Evolutionary conservation across 2,888 invertebrate species (phyloP).

Genomic region (Elmis aenea): DNA sequence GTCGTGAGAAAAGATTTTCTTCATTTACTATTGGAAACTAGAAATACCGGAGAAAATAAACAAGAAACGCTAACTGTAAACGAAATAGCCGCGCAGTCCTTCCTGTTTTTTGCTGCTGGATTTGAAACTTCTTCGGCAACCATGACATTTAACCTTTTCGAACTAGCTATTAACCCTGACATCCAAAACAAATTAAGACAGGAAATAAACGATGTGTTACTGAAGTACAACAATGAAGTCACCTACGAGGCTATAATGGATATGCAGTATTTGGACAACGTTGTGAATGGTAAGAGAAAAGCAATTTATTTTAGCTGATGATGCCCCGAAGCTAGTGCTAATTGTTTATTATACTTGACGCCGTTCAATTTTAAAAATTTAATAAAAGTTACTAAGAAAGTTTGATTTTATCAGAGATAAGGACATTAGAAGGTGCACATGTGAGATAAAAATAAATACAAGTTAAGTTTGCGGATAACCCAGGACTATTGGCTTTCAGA

Average conservation of each 20-base stretch:
- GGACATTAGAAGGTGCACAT: no score
- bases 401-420: no score
- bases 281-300: conserved; percentile 41
- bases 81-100: conserved; percentile 28
- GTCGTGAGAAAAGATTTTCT: conserved; percentile 52
- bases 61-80: conserved; percentile 10
- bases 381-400: no score
- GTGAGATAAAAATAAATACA: no score
- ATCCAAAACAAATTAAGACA: conserved; percentile 44
- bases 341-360: no score
- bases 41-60: no score
- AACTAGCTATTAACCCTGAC: conserved; percentile 47
- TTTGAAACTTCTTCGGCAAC: conserved; percentile 42
- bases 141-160: conserved; percentile 48
- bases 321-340: no score
- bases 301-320: no score
- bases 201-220: conserved; percentile 43
- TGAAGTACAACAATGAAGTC: conserved; percentile 40
- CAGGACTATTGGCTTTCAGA: no score
- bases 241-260: conserved; percentile 49
- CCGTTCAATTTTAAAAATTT: no score
- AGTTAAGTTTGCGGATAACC: no score
- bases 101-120: conserved; percentile 35
- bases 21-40: conserved; percentile 46
- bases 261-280: conserved; percentile 48